phyloP scores from a whole-genome alignment of 2,888 invertebrate species.

The Chymomyza procnemis region DNA sequence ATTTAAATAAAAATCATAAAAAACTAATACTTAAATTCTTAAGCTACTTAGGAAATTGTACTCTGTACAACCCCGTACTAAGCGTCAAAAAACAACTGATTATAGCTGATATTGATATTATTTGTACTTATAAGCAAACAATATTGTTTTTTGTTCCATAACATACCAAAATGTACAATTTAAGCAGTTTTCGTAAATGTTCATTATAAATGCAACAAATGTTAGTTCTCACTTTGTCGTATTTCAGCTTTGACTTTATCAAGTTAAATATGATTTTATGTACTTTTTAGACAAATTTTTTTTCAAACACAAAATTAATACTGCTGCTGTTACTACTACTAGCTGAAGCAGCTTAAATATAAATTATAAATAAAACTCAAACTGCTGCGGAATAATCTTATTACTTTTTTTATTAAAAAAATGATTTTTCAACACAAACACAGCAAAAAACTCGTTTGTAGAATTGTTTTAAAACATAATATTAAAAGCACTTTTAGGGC shows the following conservation, averaged over 20 bases:
- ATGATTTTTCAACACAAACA: not conserved
- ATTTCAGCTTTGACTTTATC: not conserved
- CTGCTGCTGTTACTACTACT: slow-evolving; percentile 46
- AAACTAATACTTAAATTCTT: slow-evolving; percentile 35
- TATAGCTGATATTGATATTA: slow-evolving; percentile 51
- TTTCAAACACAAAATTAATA: slow-evolving; percentile 18
- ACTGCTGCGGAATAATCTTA: slow-evolving; percentile 25
- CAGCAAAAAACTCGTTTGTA: not conserved
- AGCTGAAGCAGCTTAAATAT: slow-evolving; percentile 47
- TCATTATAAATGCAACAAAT: slow-evolving; percentile 22
- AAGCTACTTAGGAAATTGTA: not conserved
- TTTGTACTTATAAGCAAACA: not conserved
- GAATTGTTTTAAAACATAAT: no score
- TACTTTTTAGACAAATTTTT: slow-evolving; percentile 27
- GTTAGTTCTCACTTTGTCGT: slow-evolving; percentile 17
- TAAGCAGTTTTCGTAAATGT: not conserved
- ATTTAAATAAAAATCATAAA: not conserved
- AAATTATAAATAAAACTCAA: slow-evolving; percentile 68
- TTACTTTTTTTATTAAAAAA: not conserved
- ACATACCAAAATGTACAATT: slow-evolving; percentile 11
- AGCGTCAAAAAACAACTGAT: slow-evolving; percentile 57
- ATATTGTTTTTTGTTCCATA: slow-evolving; percentile 7
- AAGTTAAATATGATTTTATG: not conserved
- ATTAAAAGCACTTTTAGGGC: no score
- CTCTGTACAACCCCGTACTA: slow-evolving; percentile 44